Base-by-base conservation (phyloP, 2,113 vertebrate species). In the Oncorhynchus tshawytscha region DNA sequence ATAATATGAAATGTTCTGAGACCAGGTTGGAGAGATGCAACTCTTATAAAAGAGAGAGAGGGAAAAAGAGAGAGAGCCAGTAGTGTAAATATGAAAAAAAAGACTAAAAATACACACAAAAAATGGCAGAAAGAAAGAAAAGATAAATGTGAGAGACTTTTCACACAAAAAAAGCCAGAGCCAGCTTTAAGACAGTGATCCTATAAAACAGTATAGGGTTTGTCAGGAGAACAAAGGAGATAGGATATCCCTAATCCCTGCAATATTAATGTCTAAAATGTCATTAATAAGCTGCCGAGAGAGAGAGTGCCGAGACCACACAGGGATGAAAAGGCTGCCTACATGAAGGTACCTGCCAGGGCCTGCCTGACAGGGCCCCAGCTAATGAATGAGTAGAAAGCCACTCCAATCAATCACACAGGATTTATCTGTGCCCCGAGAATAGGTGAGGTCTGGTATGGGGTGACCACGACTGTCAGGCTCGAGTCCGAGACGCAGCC, bases 371-470 rank as follows among this genome's bases (percentile, higher is more conserved):
- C 89, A 89, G 89, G 90, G 82, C 84, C 85, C 90, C 81, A 91
- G 93, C 90, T 94, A 93, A 94, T 92, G 92, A 94, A 92, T 92
- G 93, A 95, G 92, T 89, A 91, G 82, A 91, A 92, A 94, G 85
- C 85, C 88, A 82, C 89, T 90, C 91, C 91, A 89, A 92, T 92
- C 90, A 92, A 90, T 94, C 92, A 94, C 89, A 87, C 85, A 78
- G 91, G 86, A 90, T 94, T 90, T 91, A 91, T 92, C 90, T 91
- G 91, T 88, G 92, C 90, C 89, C 88, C 84, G 69, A 84, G 90
- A 92, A 88, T 86, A 91, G 92, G 91, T 87, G 86, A 94, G 88
- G 91, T 91, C 92, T 93, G 93, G 89, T 92, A 92, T 92, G 90
- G 90, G 91, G 89, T 94, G 93, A 92, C 92, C 91, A 88, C 88